Evolutionary conservation across 2,113 vertebrate genomes (phyloP).

Genomic region (Zosterops hypoxanthus): DNA sequence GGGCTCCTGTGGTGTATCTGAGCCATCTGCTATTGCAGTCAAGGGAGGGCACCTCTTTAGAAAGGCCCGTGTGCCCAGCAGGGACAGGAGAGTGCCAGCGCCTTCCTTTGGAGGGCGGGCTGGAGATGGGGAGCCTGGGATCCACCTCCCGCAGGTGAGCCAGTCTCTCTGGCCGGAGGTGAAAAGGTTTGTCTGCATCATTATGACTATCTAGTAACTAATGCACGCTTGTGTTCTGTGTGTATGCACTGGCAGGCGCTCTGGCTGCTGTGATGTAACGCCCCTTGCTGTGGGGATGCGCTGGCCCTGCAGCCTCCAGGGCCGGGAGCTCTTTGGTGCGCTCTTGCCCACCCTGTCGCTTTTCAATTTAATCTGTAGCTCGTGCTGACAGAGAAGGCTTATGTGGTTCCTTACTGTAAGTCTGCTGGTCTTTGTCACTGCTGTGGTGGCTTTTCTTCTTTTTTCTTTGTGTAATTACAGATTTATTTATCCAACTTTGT

Average conservation of each 20-base stretch:
- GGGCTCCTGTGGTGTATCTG: not conserved
- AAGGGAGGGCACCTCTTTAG: not conserved
- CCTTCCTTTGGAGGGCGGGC: too few species aligned
- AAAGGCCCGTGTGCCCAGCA: accelerated
- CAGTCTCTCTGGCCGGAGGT: not conserved
- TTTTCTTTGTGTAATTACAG: not conserved
- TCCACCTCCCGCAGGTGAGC: not conserved
- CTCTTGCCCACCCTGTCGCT: not conserved
- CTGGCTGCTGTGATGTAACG: not conserved
- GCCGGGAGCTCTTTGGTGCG: not conserved
- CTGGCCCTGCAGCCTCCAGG: accelerated
- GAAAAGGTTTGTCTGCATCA: not conserved
- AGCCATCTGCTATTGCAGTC: not conserved
- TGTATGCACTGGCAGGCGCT: not conserved
- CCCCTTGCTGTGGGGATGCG: accelerated
- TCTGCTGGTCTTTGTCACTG: not conserved
- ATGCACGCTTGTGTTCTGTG: accelerated
- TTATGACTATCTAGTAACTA: not conserved
- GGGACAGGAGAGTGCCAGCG: not conserved
- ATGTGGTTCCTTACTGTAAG: not conserved
- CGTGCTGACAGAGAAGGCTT: not conserved
- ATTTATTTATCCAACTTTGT: not conserved
- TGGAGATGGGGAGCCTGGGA: not conserved
- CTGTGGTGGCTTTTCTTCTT: not conserved
- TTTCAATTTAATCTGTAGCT: not conserved